Conservation (phyloP, 1,140 invertebrate species). For the Cotesia chilonis region DNA sequence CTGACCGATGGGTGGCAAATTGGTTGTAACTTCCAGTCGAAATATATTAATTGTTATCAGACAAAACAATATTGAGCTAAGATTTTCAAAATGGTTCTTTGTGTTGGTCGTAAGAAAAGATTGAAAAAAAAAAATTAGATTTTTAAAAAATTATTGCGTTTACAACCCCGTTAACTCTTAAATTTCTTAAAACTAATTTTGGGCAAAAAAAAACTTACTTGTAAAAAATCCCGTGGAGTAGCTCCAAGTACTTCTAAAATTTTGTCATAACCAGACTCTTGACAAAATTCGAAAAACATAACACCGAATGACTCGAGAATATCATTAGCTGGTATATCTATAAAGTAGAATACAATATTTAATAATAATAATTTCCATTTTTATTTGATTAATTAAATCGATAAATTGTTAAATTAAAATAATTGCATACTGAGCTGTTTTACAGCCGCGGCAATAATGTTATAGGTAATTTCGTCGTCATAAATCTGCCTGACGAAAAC, state of each 20-base stretch:
- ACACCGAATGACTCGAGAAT: constrained; percentile 94
- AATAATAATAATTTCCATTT: constrained; percentile 32
- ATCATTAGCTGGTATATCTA: constrained; percentile 89
- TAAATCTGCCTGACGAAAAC: constrained; percentile 94
- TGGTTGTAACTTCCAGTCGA: too few relatives aligned
- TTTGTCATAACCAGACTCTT: constrained; percentile 93
- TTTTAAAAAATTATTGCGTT: too few relatives aligned
- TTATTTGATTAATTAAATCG: background rate
- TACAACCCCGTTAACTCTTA: background rate
- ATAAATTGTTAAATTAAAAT: background rate
- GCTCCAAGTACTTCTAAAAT: constrained; percentile 91
- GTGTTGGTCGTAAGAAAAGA: too few relatives aligned
- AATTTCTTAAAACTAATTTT: constrained; percentile 12
- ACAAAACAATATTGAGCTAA: too few relatives aligned
- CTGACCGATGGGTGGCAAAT: too few relatives aligned
- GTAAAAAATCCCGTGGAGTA: constrained; percentile 90
- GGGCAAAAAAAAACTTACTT: constrained; percentile 67
- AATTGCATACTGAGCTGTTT: constrained; percentile 84
- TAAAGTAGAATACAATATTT: constrained; percentile 39
- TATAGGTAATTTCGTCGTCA: constrained; percentile 94
- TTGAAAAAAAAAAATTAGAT: too few relatives aligned
- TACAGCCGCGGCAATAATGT: constrained; percentile 89
- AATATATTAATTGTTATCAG: too few relatives aligned
- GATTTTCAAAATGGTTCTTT: too few relatives aligned
- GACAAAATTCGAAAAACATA: constrained; percentile 94